phyloP scores from a whole-genome alignment of 2,888 invertebrate genomes.

The Melanostoma mellinum region DNA sequence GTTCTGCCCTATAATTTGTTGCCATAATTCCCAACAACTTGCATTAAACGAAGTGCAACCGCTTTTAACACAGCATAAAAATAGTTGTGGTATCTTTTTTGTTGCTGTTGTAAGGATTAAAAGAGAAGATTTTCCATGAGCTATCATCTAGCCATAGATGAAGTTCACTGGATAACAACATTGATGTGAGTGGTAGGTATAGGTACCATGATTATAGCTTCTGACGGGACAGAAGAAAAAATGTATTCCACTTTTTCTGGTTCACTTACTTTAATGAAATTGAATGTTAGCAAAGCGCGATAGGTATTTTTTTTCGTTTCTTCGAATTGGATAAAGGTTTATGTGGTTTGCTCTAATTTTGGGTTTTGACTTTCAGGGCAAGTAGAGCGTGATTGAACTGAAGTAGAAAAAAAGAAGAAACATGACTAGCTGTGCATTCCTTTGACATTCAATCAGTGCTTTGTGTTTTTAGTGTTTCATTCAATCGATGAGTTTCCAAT shows the following conservation, averaged over 20 bases:
- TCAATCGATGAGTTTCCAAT: too few relatives aligned
- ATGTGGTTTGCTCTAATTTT: constrained; percentile 40
- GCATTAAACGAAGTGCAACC: constrained; percentile 44
- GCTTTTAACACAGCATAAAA: constrained; percentile 49
- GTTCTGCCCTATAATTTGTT: constrained; percentile 36
- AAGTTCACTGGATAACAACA: constrained; percentile 43
- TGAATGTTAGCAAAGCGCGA: constrained; percentile 35
- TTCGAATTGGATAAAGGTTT: constrained; percentile 16
- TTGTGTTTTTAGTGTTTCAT: too few relatives aligned
- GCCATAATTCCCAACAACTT: constrained; percentile 38
- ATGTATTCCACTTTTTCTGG: constrained; percentile 45
- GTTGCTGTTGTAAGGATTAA: constrained; percentile 12
- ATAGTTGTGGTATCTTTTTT: constrained; percentile 16
- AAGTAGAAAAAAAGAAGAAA: too few relatives aligned
- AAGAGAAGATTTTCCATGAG: constrained; percentile 18
- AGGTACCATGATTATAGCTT: constrained; percentile 45
- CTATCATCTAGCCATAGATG: constrained; percentile 10
- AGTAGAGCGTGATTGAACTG: constrained; percentile 30
- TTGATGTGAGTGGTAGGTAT: constrained; percentile 10
- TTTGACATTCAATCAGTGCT: too few relatives aligned
- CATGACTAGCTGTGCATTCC: too few relatives aligned
- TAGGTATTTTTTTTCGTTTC: constrained; percentile 4
- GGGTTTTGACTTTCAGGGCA: constrained; percentile 23
- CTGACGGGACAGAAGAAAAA: constrained; percentile 25
- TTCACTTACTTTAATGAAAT: constrained; percentile 54